These are phyloP conservation scores for Cephalopachus bancanus DNA, from an alignment of 2,797 vertebrate genomes.

Conservation along the genomic window DNA sequence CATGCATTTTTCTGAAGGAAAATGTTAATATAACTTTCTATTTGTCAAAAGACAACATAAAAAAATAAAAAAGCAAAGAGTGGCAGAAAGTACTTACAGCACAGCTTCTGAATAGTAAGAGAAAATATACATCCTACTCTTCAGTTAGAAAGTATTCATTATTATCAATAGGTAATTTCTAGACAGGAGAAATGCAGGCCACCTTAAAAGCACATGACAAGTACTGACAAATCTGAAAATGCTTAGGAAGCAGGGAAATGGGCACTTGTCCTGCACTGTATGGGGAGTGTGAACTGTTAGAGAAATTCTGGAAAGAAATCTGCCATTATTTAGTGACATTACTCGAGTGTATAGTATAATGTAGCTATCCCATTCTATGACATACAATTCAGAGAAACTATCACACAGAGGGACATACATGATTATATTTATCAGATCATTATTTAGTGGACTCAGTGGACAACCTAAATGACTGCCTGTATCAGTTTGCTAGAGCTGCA, in stretches of 20 bases:
- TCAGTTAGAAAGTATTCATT: constrained; percentile 45
- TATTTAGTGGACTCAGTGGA: not conserved
- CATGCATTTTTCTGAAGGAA: not conserved
- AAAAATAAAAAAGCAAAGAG: constrained; percentile 27
- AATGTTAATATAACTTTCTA: constrained; percentile 43
- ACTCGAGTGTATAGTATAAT: no score
- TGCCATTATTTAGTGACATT: no score
- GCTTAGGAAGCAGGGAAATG: not conserved
- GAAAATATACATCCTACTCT: constrained; percentile 19
- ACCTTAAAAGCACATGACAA: not conserved
- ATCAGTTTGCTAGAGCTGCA: not conserved
- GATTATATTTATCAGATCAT: not conserved
- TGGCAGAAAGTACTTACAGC: not conserved
- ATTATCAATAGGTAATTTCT: constrained; percentile 12
- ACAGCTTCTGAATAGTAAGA: constrained; percentile 15
- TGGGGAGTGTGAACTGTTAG: not conserved
- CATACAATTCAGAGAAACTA: not conserved
- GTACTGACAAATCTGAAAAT: not conserved
- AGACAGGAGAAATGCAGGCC: not conserved
- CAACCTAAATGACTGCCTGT: not conserved
- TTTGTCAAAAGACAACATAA: constrained; percentile 10
- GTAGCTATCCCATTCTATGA: not conserved
- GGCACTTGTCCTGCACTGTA: not conserved
- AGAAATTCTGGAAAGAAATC: not conserved
- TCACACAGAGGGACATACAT: not conserved